Percentiles rank a stretch among this genome's conserved stretches.
Conservation (phyloP, 2,797 vertebrate species). For the Pagetopsis macropterus region DNA sequence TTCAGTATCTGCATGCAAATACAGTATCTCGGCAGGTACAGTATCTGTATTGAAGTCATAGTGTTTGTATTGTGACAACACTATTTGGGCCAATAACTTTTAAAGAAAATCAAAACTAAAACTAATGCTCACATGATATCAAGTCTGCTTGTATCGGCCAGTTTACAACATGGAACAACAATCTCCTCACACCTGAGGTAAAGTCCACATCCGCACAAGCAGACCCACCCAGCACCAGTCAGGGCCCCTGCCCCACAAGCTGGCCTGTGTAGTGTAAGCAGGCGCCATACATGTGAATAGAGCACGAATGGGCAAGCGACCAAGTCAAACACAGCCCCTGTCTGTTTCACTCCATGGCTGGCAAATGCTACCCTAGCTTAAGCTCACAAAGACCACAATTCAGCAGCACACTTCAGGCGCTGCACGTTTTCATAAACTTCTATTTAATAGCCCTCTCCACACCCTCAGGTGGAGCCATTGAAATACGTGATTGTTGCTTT, state of each 20-base stretch:
- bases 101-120: neutral
- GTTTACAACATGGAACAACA: conserved; percentile 50
- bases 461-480: conserved; percentile 57
- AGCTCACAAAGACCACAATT: conserved; percentile 84
- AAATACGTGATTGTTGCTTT: conserved; percentile 51
- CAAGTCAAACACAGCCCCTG: conserved; percentile 79
- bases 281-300: conserved; percentile 65
- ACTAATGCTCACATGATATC: neutral
- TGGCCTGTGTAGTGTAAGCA: conserved; percentile 58
- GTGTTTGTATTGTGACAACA: neutral
- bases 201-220: conserved; percentile 52
- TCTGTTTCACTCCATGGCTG: conserved; percentile 70
- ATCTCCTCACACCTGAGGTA: conserved; percentile 62
- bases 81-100: too few relatives aligned
- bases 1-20: too few relatives aligned
- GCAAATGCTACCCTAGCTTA: conserved; percentile 65
- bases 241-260: conserved; percentile 46
- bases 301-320: conserved; percentile 68
- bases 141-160: neutral
- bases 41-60: neutral
- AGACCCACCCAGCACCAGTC: conserved; percentile 57
- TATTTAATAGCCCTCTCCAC: conserved; percentile 60
- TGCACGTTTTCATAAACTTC: conserved; percentile 67
- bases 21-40: too few relatives aligned
- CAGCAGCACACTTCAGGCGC: conserved; percentile 68